Conservation (phyloP, 2,113 vertebrate species). For the Pristiophorus japonicus region DNA sequence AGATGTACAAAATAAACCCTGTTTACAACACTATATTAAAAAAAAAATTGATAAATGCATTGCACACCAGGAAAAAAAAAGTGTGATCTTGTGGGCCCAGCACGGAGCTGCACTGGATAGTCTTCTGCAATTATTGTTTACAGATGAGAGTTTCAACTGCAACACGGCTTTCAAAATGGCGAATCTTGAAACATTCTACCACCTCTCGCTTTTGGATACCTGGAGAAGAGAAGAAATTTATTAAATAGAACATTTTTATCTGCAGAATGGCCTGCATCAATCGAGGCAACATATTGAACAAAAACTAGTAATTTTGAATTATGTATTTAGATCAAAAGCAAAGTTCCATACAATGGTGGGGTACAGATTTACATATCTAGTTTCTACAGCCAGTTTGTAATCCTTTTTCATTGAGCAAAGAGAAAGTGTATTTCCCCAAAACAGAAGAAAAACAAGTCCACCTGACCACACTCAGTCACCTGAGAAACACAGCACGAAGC, state of each 20-base stretch:
- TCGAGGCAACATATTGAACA: neutral
- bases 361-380: neutral
- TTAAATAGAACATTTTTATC: neutral
- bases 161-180: constrained; percentile 80
- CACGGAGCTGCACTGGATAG: neutral
- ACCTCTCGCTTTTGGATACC: constrained; percentile 90
- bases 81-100: constrained; percentile 13
- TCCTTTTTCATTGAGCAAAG: neutral
- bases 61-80: constrained; percentile 27
- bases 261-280: neutral
- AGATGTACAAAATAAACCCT: constrained; percentile 32
- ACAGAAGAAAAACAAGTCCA: neutral
- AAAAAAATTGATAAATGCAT: constrained; percentile 18
- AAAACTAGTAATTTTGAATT: neutral
- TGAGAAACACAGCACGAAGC: neutral
- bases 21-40: constrained; percentile 7
- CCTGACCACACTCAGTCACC: neutral
- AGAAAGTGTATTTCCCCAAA: neutral
- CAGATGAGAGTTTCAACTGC: constrained; percentile 86
- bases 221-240: constrained; percentile 47
- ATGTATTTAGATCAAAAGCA: neutral
- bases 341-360: neutral
- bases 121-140: constrained; percentile 54
- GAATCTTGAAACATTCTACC: constrained; percentile 71
- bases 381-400: neutral